A percentile compares a stretch with the other conserved stretches of the same genome.
These are phyloP conservation scores for Brachionus koreanus DNA, from an alignment of 1,140 invertebrate species.

Conservation along the genomic window DNA sequence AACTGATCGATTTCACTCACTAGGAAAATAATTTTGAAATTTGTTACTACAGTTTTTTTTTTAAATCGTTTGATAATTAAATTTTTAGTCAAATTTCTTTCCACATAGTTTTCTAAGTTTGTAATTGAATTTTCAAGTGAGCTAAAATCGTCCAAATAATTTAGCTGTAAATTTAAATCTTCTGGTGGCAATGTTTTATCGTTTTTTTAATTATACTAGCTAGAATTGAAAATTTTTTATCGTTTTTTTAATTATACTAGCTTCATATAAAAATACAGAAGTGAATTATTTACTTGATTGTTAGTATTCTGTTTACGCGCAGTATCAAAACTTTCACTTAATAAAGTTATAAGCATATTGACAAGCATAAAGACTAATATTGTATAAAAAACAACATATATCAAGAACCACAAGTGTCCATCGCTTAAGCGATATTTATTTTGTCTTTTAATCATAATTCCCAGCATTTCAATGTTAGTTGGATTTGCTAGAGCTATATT, in stretches of 20 bases:
- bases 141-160: neutral
- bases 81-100: neutral
- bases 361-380: neutral
- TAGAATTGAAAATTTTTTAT: neutral
- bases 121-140: neutral
- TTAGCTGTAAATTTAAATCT: neutral
- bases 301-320: neutral
- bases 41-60: too few relatives aligned
- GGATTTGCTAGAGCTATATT: slow-evolving; percentile 52
- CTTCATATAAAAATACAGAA: neutral
- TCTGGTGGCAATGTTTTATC: neutral
- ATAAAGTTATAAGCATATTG: neutral
- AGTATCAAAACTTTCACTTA: neutral
- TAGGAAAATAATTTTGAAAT: too few relatives aligned
- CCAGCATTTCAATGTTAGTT: neutral
- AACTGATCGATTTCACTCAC: too few relatives aligned
- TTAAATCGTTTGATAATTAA: too few relatives aligned
- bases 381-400: neutral
- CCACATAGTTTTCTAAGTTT: neutral
- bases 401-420: slow-evolving; percentile 62
- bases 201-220: neutral
- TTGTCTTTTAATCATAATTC: neutral
- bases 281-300: neutral
- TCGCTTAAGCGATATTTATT: slow-evolving; percentile 49
- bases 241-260: too few relatives aligned